Evolutionary conservation across 35 echinoderm and acorn worm species (phyloP).

Genomic region (Stichopus chloronotus): DNA sequence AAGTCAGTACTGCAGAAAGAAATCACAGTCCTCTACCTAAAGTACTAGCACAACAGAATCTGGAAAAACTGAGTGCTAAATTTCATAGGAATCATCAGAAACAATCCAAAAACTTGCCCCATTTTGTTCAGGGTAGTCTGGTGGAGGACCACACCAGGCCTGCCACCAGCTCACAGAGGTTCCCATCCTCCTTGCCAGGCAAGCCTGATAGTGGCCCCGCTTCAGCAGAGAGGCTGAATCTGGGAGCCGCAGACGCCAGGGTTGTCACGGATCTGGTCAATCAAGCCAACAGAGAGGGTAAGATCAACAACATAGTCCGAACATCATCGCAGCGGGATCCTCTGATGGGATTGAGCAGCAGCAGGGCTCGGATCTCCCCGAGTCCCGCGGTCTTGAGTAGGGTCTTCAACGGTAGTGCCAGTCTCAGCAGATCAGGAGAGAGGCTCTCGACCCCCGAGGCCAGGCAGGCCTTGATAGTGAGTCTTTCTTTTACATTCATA

Average conservation of each 20-base stretch:
- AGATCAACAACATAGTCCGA: slow-evolving; percentile 91
- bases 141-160: slow-evolving; percentile 23
- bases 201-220: not conserved
- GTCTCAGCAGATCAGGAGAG: slow-evolving; percentile 62
- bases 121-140: slow-evolving; percentile 9
- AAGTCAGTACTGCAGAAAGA: slow-evolving; percentile 45
- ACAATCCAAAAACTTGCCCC: slow-evolving; percentile 45
- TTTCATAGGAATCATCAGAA: slow-evolving; percentile 41
- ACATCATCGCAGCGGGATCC: slow-evolving; percentile 59
- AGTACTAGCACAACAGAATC: slow-evolving; percentile 64
- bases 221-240: slow-evolving; percentile 45
- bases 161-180: slow-evolving; percentile 45
- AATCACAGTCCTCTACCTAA: slow-evolving; percentile 74
- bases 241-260: slow-evolving; percentile 80
- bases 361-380: slow-evolving; percentile 60
- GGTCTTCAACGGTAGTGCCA: slow-evolving; percentile 61
- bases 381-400: slow-evolving; percentile 56
- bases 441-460: slow-evolving; percentile 86
- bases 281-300: slow-evolving; percentile 90
- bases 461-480: slow-evolving; percentile 89
- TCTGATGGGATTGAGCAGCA: slow-evolving; percentile 72
- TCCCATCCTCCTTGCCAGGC: slow-evolving; percentile 35
- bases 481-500: slow-evolving; percentile 21
- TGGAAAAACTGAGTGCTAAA: slow-evolving; percentile 77
- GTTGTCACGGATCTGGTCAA: slow-evolving; percentile 93